Percentiles rank a stretch among this genome's conserved stretches.
phyloP scores from a whole-genome alignment of 1,140 invertebrate species.

The Aphidius ervi region DNA sequence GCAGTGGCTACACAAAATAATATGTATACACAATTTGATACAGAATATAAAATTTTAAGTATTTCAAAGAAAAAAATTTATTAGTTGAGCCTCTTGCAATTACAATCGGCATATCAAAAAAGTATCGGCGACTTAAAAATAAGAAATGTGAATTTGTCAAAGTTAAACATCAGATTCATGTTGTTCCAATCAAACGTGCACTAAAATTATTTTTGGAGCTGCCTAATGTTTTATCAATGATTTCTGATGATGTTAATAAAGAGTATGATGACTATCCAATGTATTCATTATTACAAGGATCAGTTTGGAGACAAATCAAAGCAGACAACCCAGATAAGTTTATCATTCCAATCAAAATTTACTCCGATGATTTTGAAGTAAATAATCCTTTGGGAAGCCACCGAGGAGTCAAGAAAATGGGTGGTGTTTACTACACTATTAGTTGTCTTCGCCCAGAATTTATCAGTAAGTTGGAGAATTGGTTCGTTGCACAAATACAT shows the following conservation, averaged over 20 bases:
- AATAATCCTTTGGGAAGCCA: conserved; percentile 8
- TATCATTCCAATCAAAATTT: neutral
- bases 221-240: conserved; percentile 3
- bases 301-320: neutral
- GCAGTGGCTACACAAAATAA: neutral
- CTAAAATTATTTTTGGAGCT: conserved; percentile 13
- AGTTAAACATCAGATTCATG: too few species aligned
- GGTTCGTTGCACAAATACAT: conserved; percentile 27
- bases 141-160: too few species aligned
- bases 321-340: neutral
- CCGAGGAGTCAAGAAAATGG: conserved; percentile 1
- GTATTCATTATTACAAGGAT: neutral
- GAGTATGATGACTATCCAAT: neutral
- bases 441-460: conserved; percentile 25
- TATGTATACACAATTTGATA: neutral
- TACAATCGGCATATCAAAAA: too few species aligned
- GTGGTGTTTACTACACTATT: conserved; percentile 21
- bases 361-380: too few species aligned
- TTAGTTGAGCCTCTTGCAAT: neutral
- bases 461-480: conserved; percentile 22
- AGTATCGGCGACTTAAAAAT: too few species aligned
- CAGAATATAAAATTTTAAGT: neutral
- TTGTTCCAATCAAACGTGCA: neutral
- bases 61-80: neutral
- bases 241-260: neutral